Evolutionary conservation across 2,113 vertebrate species (phyloP).

Genomic region (Hyla sarda): DNA sequence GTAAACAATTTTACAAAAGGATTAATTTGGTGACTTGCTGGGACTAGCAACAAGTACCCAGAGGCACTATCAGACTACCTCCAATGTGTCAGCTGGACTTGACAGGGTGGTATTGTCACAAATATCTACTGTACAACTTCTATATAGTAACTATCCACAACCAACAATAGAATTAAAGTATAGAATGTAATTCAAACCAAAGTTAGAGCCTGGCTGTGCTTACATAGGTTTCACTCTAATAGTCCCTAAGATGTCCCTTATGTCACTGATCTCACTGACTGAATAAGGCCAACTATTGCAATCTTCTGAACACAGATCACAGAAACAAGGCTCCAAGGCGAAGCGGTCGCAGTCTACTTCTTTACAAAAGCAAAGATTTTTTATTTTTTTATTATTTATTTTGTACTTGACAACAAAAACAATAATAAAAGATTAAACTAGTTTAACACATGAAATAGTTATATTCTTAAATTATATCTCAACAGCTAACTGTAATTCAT

Average conservation of each 20-base stretch:
- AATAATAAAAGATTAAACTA: neutral
- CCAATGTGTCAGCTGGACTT: no score
- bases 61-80: no score
- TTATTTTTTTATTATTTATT: neutral
- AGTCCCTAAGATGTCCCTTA: neutral
- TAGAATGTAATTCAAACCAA: neutral
- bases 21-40: no score
- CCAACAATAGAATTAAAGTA: neutral
- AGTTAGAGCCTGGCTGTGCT: neutral
- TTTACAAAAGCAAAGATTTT: neutral
- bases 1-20: no score
- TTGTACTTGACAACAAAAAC: neutral
- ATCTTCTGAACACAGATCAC: neutral
- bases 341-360: neutral
- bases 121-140: neutral
- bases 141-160: neutral
- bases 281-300: neutral
- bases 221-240: neutral
- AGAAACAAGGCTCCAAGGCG: neutral
- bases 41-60: no score
- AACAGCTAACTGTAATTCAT: no score
- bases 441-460: neutral
- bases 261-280: neutral
- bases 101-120: no score
- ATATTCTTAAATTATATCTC: no score